Conservation (phyloP, 2,113 vertebrate species). For the rat (Rattus norvegicus) region DNA sequence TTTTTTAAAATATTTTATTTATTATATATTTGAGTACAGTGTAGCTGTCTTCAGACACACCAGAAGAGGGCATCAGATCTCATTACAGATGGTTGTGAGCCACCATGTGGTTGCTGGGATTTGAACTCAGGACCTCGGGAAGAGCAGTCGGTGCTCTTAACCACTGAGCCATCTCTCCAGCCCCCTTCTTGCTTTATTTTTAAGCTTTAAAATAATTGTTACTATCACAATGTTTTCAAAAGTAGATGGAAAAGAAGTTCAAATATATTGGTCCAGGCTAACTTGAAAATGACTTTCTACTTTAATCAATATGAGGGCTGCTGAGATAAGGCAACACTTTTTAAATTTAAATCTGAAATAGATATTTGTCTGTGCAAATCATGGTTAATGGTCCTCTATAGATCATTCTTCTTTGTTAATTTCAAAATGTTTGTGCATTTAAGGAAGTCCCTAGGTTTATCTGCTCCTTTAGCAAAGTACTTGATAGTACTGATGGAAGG, state of each 20-base stretch:
- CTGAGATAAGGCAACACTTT: not conserved
- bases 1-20: slow-evolving; percentile 34
- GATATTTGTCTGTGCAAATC: not conserved
- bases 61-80: no score
- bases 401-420: not conserved
- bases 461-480: not conserved
- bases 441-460: not conserved
- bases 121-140: no score
- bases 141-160: no score
- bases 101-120: no score
- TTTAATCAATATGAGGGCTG: not conserved
- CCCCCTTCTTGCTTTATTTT: slow-evolving; percentile 49
- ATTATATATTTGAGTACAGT: no score
- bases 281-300: slow-evolving; percentile 7
- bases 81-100: no score
- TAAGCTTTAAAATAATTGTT: slow-evolving; percentile 38
- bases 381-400: not conserved
- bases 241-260: not conserved
- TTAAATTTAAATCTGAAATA: slow-evolving; percentile 31
- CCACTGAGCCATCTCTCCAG: no score
- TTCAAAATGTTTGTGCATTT: slow-evolving; percentile 3
- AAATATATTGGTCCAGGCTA: not conserved
- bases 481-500: slow-evolving; percentile 11
- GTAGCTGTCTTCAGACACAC: no score
- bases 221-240: not conserved